Base-by-base conservation (phyloP, 1,140 invertebrate genomes). In the Cyclina sinensis region DNA sequence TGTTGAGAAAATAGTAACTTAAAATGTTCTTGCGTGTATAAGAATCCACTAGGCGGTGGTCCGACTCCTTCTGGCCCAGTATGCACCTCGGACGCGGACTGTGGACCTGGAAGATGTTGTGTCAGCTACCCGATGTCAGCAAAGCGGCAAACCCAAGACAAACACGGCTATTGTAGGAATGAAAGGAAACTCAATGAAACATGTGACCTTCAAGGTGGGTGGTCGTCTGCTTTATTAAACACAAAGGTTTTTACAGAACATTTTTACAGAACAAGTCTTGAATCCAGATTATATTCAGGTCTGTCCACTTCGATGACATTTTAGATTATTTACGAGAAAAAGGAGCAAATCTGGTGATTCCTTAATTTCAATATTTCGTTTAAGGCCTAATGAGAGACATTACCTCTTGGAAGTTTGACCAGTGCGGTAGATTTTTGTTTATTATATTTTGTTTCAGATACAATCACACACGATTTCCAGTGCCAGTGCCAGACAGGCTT, bases 91-190 rank as follows among this genome's bases (percentile, higher is more conserved):
- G 80, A 82, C 37, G 21, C 12, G 12, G 80, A 82, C 18, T 82
- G 80, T 51, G 59, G 59, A 11, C 18, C 37, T 1, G 80, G 62
- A 12, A 82, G 43, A 35, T 82, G 80, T 68, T 82, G 80, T 68
- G 80, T 82, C 0, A 39, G 57, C 18, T 37, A 82, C 35, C 80
- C 80, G 11, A 4, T 46, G n/a, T 12, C 57, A 27, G 16, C 4
- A 30, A 65, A 24, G 37, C 1, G 46, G 32, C 46, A 78, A 35
- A 54, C 43, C 0, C 76, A 79, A 32, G 46, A 18, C 21, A 27
- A 68, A 24, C 80, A 82, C 46, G 80, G 80, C 3, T 82, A 68
- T 24, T 82, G 80, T 48, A 37, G 80, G 51, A n/a, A 39, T 27
- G 35, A 48, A 18, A 65, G 59, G 30, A 65, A 68, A 68, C 59